A percentile compares a stretch with the other conserved stretches of the same genome.
Conservation (phyloP, 2,113 vertebrate genomes). For the Pygoscelis antarcticus region DNA sequence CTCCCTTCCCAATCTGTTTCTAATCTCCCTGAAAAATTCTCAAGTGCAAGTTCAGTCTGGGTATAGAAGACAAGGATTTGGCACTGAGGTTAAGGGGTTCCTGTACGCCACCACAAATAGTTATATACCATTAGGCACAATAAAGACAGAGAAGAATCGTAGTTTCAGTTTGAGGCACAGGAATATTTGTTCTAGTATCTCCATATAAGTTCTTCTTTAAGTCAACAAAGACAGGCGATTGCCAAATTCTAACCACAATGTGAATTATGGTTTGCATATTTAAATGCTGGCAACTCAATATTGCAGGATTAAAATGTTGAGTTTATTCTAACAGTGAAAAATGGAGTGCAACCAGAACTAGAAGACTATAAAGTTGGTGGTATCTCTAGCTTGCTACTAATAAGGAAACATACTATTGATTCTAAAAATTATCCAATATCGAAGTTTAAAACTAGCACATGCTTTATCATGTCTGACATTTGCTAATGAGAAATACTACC, state of each 20-base stretch:
- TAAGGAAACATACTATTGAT: not conserved
- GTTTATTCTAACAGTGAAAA: not conserved
- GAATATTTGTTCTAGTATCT: not conserved
- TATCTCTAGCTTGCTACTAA: not conserved
- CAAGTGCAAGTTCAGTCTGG: not conserved
- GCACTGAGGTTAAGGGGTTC: not conserved
- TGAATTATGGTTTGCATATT: conserved; percentile 18
- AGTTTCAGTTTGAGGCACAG: not conserved
- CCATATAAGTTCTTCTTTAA: conserved; percentile 52
- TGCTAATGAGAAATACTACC: not conserved
- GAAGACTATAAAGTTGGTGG: not conserved
- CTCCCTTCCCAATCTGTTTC: not conserved
- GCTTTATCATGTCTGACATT: not conserved
- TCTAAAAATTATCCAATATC: not conserved
- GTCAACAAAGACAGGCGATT: conserved; percentile 24
- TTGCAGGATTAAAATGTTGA: not conserved
- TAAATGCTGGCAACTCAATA: conserved; percentile 4
- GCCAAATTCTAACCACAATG: conserved; percentile 48
- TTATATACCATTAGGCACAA: not conserved
- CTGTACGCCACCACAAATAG: not conserved
- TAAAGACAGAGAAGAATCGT: not conserved
- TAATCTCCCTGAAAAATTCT: not conserved
- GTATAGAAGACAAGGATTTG: not conserved
- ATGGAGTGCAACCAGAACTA: not conserved
- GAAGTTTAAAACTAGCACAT: not conserved